Percentiles rank a stretch among this genome's conserved stretches.
Conservation (phyloP, 2,888 invertebrate species). For the Drosophila hawaiiensis region DNA sequence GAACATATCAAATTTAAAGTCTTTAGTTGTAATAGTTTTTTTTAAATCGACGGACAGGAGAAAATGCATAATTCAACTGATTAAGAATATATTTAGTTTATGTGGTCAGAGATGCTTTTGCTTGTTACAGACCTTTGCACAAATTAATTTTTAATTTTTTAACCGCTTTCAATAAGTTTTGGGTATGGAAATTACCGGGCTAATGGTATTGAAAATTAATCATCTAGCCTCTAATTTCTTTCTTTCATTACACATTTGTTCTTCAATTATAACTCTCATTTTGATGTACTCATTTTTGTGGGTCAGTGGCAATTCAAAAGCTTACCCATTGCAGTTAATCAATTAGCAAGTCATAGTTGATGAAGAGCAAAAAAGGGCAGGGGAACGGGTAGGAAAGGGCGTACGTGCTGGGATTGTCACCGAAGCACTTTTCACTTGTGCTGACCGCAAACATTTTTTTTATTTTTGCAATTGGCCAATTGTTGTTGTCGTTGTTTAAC, state of each 20-base stretch:
- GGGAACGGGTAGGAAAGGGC: not conserved
- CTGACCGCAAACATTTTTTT: constrained; percentile 42
- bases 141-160: not conserved
- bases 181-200: not conserved
- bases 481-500: constrained; percentile 29
- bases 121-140: not conserved
- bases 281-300: constrained; percentile 28
- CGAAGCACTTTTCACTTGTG: constrained; percentile 40
- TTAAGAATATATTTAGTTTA: not conserved
- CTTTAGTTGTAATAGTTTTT: not conserved
- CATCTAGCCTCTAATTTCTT: not conserved
- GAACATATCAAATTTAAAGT: not conserved
- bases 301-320: constrained; percentile 69
- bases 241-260: not conserved
- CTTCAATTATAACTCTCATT: not conserved
- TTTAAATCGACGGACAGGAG: not conserved
- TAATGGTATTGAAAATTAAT: not conserved
- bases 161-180: not conserved
- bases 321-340: constrained; percentile 73
- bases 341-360: constrained; percentile 54
- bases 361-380: not conserved
- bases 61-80: not conserved
- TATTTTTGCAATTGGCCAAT: constrained; percentile 36
- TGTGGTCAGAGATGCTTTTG: not conserved
- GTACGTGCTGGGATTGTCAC: constrained; percentile 11